Evolutionary conservation across 30 jellyfish, hydroid and myxozoan genomes (phyloP), one percentile per base, ranked within the genome.

Genomic region (Turritopsis dohrnii): DNA sequence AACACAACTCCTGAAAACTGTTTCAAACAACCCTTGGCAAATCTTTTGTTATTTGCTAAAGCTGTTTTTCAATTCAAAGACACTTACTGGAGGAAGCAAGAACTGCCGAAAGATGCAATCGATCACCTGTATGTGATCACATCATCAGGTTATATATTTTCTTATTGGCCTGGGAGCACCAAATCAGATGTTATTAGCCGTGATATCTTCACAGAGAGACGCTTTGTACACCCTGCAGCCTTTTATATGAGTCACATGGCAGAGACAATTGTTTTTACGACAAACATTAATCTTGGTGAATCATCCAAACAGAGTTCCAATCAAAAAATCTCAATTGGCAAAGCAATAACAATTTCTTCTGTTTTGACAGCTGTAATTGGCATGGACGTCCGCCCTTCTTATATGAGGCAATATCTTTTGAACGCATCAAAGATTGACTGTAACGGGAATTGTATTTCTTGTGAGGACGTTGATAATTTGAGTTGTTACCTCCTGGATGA

Each of bases 401-500:
- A 24, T n/a, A 7, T 74, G 13, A 26, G 41, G 24, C 9, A 29
- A 9, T n/a, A n/a, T 21, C 24, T 74, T 28, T 71, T 24, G 19
- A 21, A 74, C 16, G 83, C 60, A n/a, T 26, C 83, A 26, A 26
- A 74, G 41, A 69, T 21, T 19, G 28, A 27, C 77, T 23, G 19
- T 69, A n/a, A 69, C 16, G 31, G 17, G 19, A 0, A 23, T 69
- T 69, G 16, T 69, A 27, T 69, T 1, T 23, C 77, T 69, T 69
- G 77, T 1, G 8, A 69, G 9, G 77, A 69, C 30, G 28, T 69
- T 17, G 77, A 69, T 19, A 69, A 69, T 69, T 69, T 69, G 24
- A 4, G 76, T 24, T 90, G 97, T 73, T 90, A 90, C 66, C 90
- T 90, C 20, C 75, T 90, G 72, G 97, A 90, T 54, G 97, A 90